These are phyloP conservation scores for Psittacula echo DNA, from an alignment of 2,797 vertebrate species.

Conservation along the genomic window DNA sequence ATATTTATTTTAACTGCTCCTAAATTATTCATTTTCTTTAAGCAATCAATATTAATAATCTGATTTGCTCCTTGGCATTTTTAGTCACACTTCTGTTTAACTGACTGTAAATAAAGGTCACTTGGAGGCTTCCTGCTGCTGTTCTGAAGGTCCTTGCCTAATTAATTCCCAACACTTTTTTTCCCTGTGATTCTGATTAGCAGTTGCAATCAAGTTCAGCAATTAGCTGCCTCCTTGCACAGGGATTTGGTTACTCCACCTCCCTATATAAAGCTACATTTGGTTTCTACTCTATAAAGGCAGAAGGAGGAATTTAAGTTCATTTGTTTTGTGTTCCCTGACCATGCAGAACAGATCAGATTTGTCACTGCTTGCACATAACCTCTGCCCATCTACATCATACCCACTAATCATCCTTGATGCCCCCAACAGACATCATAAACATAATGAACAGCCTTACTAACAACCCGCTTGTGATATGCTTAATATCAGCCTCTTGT, in stretches of 20 bases:
- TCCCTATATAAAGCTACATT: conserved; percentile 59
- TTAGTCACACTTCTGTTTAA: conserved; percentile 88
- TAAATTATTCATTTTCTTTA: conserved; percentile 90
- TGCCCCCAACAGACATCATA: background rate
- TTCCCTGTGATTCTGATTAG: conserved; percentile 83
- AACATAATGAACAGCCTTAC: background rate
- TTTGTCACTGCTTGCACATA: conserved; percentile 3
- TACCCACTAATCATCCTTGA: background rate
- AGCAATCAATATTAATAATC: conserved; percentile 90
- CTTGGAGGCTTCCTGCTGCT: conserved; percentile 85
- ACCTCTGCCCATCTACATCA: background rate
- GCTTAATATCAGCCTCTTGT: background rate
- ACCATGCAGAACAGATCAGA: conserved; percentile 53
- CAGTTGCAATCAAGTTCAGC: conserved; percentile 84
- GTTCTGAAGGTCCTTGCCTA: conserved; percentile 85
- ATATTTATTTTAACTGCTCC: conserved; percentile 83
- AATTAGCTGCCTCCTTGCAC: conserved; percentile 81
- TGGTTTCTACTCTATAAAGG: conserved; percentile 36
- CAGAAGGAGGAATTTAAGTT: conserved; percentile 54
- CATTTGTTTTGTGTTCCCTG: conserved; percentile 67
- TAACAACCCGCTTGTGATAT: background rate
- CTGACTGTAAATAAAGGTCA: conserved; percentile 91
- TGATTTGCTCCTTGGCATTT: conserved; percentile 86
- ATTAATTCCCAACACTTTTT: conserved; percentile 84
- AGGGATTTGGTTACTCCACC: conserved; percentile 74